Conservation (phyloP, 2,797 vertebrate species). For the Myotis vivesi region DNA sequence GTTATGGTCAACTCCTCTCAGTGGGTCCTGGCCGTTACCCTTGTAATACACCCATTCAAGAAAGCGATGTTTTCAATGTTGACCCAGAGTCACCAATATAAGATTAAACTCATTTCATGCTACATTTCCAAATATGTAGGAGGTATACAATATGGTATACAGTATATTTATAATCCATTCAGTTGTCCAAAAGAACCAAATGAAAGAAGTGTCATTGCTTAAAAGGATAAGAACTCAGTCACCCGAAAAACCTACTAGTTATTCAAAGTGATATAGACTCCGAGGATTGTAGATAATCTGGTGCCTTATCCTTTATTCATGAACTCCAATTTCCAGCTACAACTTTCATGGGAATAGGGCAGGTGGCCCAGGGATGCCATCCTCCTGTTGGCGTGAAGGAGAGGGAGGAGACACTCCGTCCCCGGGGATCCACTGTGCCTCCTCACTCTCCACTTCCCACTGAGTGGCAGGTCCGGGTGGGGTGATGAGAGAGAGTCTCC, state of each 20-base stretch:
- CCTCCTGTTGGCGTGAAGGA: neutral
- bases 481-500: neutral
- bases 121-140: neutral
- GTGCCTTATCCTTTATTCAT: neutral
- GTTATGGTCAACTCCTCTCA: neutral
- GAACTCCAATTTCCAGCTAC: neutral
- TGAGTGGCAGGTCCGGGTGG: neutral
- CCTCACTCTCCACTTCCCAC: accelerated
- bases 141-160: neutral
- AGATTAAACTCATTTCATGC: neutral
- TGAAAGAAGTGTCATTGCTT: neutral
- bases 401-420: neutral
- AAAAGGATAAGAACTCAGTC: neutral
- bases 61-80: neutral
- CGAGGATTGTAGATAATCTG: neutral
- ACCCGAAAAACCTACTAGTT: neutral
- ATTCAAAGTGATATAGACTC: neutral
- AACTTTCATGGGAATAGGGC: neutral
- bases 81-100: neutral
- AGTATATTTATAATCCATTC: neutral
- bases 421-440: neutral
- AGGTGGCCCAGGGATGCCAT: neutral
- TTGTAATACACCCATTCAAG: neutral
- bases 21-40: neutral
- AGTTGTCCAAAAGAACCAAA: neutral